Conservation (phyloP, 2,888 invertebrate genomes). For the Conchocele bisecta region DNA sequence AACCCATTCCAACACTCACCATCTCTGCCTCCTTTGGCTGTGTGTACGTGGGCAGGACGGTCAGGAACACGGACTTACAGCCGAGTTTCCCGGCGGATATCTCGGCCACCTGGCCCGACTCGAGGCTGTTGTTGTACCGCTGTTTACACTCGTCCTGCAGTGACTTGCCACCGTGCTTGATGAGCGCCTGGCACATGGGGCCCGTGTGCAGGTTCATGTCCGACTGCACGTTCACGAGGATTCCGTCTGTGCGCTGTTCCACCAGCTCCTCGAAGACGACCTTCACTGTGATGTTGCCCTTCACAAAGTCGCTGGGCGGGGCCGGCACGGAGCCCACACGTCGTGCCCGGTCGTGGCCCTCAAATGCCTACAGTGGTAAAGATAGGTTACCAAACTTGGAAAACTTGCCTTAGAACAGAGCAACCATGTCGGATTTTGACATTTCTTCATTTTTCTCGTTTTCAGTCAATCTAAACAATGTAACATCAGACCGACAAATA, state of each 20-base stretch:
- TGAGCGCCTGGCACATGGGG: conserved; percentile 45
- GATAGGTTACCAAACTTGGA: no score
- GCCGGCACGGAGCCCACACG: no score
- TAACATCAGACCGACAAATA: no score
- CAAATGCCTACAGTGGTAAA: no score
- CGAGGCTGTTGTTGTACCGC: conserved; percentile 42
- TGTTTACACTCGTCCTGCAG: conserved; percentile 53
- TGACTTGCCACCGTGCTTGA: conserved; percentile 45
- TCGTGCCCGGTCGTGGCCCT: no score
- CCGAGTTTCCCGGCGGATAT: conserved; percentile 46
- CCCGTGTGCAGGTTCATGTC: conserved; percentile 53
- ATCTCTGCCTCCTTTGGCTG: conserved; percentile 49
- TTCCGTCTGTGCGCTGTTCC: no score
- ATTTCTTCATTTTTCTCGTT: no score
- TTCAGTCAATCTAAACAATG: no score
- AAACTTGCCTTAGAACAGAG: no score
- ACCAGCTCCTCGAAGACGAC: conserved; percentile 59
- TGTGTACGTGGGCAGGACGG: conserved; percentile 49
- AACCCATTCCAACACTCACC: no score
- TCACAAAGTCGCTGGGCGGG: conserved; percentile 53
- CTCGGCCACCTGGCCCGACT: conserved; percentile 47
- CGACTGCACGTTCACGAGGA: conserved; percentile 51
- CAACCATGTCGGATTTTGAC: no score
- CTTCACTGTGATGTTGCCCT: conserved; percentile 53
- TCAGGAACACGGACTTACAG: conserved; percentile 57